Evolutionary conservation across 2,888 invertebrate genomes (phyloP), one percentile per base, ranked within the genome.

Genomic region (Galeopsomyia nigrocyanea): DNA sequence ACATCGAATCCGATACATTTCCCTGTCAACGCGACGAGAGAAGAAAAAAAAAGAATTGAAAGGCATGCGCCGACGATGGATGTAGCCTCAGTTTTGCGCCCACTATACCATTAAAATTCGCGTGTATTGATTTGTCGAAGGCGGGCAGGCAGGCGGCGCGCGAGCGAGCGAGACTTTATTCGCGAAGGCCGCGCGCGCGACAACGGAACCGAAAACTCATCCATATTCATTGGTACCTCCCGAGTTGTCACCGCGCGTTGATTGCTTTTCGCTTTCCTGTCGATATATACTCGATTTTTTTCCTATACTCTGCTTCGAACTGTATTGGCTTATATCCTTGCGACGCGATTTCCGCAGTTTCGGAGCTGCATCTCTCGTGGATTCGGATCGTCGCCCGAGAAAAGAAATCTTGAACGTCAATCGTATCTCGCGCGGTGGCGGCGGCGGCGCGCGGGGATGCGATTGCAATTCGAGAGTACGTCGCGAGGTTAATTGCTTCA

Each of bases 71-170:
- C 64, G 55, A 46, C 64, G 55, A 46, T 14, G 39, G 17, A 39
- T 47, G 6, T 47, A 56, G 39, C 61, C 26, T 62, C 31, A 26
- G 3, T 26, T 68, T 63, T 50, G 47, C 53, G 22, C 57, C 5
- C 62, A 60, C 51, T 39, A 10, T 66, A 47, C 57, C 51, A 63
- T 51, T 63, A 21, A 67, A 49, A 53, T 61, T 31, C 58, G 49
- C 39, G 56, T n/a, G n/a, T 73, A 73, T 73, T 69, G 73, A 73
- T 73, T 63, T 17, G 21, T 57, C 55, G 17, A 16, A 21, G 19
- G 17, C 17, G 31, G 31, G 19, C 16, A 26, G 17, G n/a, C n/a
- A n/a, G n/a, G 17, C 31, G 14, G 17, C 57, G 26, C 10, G 50
- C 46, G 65, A 68, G 49, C 55, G 63, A 46, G 22, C 31, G 51